These are phyloP conservation scores for Drosophila littoralis DNA, from an alignment of 1,140 invertebrate species.

Conservation along the genomic window DNA sequence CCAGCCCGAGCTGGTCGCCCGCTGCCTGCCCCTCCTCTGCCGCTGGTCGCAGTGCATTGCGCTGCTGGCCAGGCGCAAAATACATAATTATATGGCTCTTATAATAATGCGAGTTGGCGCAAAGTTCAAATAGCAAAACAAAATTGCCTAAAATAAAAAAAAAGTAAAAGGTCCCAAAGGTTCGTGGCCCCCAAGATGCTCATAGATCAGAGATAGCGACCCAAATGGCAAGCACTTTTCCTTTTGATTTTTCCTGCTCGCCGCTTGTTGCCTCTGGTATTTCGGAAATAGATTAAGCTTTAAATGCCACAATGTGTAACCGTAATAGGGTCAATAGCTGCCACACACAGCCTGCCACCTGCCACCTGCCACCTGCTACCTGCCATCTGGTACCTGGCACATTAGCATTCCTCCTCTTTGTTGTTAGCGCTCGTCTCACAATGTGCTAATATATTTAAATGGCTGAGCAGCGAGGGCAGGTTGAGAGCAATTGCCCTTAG, in stretches of 20 bases:
- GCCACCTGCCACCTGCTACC: constrained; percentile 21
- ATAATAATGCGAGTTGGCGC: constrained; percentile 72
- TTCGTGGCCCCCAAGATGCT: constrained; percentile 16
- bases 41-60: constrained; percentile 27
- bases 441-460: constrained; percentile 51
- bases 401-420: constrained; percentile 47
- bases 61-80: constrained; percentile 58
- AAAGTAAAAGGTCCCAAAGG: constrained; percentile 19
- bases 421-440: constrained; percentile 27
- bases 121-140: constrained; percentile 62
- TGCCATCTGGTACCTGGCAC: constrained; percentile 21
- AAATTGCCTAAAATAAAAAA: constrained; percentile 8
- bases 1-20: too few species aligned
- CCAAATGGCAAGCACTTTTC: constrained; percentile 20
- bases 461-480: constrained; percentile 28
- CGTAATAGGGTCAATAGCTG: constrained; percentile 50
- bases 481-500: constrained; percentile 38
- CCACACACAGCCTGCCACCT: constrained; percentile 1
- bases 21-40: too few species aligned
- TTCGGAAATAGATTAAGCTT: constrained; percentile 52
- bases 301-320: constrained; percentile 49
- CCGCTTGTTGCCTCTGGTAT: background rate
- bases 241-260: background rate
- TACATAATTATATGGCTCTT: constrained; percentile 74
- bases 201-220: constrained; percentile 67